phyloP scores from a whole-genome alignment of 2,113 vertebrate genomes.

The Malurus elegans region DNA sequence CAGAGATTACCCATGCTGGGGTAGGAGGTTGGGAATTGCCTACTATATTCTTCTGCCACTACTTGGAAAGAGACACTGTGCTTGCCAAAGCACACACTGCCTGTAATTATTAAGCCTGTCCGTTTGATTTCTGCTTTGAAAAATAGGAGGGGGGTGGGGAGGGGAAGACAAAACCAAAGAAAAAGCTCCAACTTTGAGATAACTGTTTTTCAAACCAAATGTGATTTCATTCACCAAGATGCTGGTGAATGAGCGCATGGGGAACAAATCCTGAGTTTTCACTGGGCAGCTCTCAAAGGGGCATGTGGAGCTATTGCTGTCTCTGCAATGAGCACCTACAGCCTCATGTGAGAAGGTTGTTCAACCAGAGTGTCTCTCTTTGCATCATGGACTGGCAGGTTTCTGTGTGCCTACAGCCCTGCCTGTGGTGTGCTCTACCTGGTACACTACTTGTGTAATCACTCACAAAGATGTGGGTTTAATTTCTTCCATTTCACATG shows the following conservation, averaged over 20 bases:
- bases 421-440: neutral
- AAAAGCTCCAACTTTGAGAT: neutral
- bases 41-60: conserved; percentile 14
- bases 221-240: neutral
- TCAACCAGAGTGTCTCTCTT: neutral
- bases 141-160: too few species aligned
- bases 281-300: neutral
- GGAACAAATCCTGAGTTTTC: neutral
- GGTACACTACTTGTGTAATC: neutral
- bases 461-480: neutral
- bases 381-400: neutral
- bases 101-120: conserved; percentile 1
- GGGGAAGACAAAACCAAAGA: neutral
- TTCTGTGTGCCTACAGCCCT: neutral
- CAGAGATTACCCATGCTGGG: neutral
- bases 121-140: conserved; percentile 13
- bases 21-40: conserved; percentile 12
- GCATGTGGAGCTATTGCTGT: neutral
- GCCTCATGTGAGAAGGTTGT: neutral
- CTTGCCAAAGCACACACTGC: neutral
- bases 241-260: neutral
- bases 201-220: neutral
- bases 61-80: neutral
- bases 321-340: neutral
- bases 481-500: neutral